A percentile compares a stretch with the other conserved stretches of the same genome.
Conservation (phyloP, 2,797 vertebrate genomes). For the Acrossocheilus wenchowensis region DNA sequence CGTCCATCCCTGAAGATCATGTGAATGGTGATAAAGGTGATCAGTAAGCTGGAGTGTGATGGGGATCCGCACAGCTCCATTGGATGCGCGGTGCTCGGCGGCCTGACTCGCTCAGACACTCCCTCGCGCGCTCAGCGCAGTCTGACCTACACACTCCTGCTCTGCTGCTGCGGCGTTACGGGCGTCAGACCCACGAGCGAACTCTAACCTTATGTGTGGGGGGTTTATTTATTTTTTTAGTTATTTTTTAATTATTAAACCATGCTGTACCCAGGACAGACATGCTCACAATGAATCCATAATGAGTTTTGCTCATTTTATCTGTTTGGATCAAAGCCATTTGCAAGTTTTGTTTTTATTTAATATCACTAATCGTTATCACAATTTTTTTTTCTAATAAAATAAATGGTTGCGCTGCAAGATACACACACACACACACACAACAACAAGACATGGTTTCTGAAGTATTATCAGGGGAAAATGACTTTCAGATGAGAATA, state of each 20-base stretch:
- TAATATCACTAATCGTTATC: too few species aligned
- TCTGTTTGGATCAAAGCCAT: too few species aligned
- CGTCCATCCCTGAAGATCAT: constrained; percentile 74
- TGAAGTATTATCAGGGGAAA: background rate
- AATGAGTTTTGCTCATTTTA: too few species aligned
- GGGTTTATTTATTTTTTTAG: too few species aligned
- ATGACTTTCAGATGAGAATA: too few species aligned
- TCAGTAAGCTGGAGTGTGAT: background rate
- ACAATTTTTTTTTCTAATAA: too few species aligned
- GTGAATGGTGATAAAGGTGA: constrained; percentile 20
- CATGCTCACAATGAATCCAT: background rate
- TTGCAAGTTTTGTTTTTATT: too few species aligned
- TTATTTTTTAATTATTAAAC: too few species aligned
- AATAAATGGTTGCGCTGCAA: too few species aligned
- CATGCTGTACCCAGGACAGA: background rate
- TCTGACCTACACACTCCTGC: too few species aligned
- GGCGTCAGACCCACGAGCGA: background rate
- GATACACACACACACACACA: background rate
- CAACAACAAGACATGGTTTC: background rate
- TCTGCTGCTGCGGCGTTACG: background rate
- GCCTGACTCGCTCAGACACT: background rate
- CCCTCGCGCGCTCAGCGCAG: too few species aligned
- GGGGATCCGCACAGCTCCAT: constrained; percentile 12
- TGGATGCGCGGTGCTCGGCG: background rate
- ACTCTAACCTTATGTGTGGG: too few species aligned